Conservation (phyloP, 2,888 invertebrate genomes). For the Argyresthia albistria region DNA sequence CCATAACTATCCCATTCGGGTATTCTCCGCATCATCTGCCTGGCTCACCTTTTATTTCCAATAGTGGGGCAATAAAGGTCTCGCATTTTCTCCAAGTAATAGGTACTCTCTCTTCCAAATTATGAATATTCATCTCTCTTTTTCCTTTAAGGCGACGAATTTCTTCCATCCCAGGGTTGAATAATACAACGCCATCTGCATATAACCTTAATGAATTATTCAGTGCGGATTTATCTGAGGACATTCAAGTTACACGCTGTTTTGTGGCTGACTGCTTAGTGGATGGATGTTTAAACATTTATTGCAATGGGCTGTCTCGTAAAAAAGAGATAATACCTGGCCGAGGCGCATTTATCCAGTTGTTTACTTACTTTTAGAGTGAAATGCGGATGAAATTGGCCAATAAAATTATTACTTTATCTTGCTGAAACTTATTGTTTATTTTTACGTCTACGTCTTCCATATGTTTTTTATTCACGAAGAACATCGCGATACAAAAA, state of each 20-base stretch:
- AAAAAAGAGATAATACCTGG: not conserved
- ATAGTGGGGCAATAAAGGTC: slow-evolving; percentile 23
- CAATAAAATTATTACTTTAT: too few relatives aligned
- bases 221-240: not conserved
- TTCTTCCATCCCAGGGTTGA: slow-evolving; percentile 18
- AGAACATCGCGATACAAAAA: too few relatives aligned
- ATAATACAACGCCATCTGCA: slow-evolving; percentile 14
- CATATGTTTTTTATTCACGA: too few relatives aligned
- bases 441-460: too few relatives aligned
- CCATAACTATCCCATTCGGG: too few relatives aligned
- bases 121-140: slow-evolving; percentile 10
- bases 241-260: not conserved
- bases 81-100: slow-evolving; percentile 12
- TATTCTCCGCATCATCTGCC: not conserved
- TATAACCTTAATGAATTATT: slow-evolving; percentile 3
- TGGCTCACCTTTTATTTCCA: not conserved
- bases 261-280: slow-evolving; percentile 4
- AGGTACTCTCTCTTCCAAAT: slow-evolving; percentile 2
- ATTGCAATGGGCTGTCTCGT: slow-evolving; percentile 1
- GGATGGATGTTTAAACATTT: slow-evolving; percentile 4
- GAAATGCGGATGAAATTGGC: too few relatives aligned
- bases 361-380: not conserved
- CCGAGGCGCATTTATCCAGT: not conserved
- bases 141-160: slow-evolving; percentile 10
- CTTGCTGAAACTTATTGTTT: too few relatives aligned